Conservation (phyloP, 2,888 invertebrate genomes). For the Plebejus argus region DNA sequence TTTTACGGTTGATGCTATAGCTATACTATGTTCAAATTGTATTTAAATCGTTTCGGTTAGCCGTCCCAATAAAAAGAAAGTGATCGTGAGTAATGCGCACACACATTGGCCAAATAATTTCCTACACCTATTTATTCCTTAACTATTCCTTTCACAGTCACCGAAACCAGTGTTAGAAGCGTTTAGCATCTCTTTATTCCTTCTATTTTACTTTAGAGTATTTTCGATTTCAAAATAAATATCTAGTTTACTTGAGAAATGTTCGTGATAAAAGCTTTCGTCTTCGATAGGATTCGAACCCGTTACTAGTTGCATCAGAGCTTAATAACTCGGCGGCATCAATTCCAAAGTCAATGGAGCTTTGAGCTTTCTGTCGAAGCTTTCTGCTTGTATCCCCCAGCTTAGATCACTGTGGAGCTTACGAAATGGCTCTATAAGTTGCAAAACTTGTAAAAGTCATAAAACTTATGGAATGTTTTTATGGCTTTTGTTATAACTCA, state of each 20-base stretch:
- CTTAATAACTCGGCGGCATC: not conserved
- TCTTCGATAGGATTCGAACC: not conserved
- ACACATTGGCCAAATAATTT: too few species aligned
- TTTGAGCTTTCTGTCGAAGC: conserved; percentile 6
- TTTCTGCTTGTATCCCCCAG: not conserved
- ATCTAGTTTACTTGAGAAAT: too few species aligned
- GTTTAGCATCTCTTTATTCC: too few species aligned
- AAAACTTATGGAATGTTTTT: not conserved
- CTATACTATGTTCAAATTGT: too few species aligned
- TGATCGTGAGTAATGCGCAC: too few species aligned
- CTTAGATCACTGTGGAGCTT: not conserved
- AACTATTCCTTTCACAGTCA: too few species aligned
- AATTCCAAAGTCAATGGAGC: conserved; percentile 5
- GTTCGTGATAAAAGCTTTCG: not conserved
- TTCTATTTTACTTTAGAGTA: too few species aligned
- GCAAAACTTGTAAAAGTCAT: not conserved
- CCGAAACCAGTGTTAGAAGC: too few species aligned
- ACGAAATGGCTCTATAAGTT: not conserved
- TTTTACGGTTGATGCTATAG: not conserved
- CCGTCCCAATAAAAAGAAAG: too few species aligned
- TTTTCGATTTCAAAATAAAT: too few species aligned
- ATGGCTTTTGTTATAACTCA: not conserved
- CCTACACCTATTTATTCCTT: too few species aligned
- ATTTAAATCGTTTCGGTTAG: too few species aligned
- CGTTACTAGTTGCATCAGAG: not conserved